Conservation (phyloP, 2,888 invertebrate genomes). For the Lordiphosa fenestrarum region DNA sequence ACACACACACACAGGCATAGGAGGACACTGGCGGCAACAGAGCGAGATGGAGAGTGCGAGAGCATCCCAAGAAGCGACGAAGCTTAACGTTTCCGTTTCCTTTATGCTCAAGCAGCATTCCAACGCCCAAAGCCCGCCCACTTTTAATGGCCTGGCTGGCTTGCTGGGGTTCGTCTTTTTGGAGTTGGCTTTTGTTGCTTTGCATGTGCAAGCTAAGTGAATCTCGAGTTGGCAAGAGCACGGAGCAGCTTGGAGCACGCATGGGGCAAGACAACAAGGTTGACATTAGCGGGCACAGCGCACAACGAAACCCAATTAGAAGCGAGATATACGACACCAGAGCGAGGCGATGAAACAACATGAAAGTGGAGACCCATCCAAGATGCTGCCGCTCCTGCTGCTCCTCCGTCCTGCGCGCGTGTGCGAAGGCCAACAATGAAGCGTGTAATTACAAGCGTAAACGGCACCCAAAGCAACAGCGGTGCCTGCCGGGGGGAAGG, state of each 20-base stretch:
- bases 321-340: constrained; percentile 75
- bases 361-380: constrained; percentile 59
- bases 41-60: background rate
- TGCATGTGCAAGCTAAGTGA: constrained; percentile 77
- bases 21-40: constrained; percentile 11
- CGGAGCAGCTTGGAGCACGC: constrained; percentile 26
- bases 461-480: constrained; percentile 53
- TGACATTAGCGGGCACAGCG: constrained; percentile 69
- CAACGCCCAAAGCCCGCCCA: constrained; percentile 32
- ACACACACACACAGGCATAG: constrained; percentile 24
- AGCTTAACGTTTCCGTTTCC: constrained; percentile 76
- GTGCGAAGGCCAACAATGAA: constrained; percentile 77
- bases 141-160: constrained; percentile 57
- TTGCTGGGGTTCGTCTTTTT: constrained; percentile 30
- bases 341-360: constrained; percentile 75
- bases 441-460: constrained; percentile 80
- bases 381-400: constrained; percentile 28
- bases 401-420: constrained; percentile 15
- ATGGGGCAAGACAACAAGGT: constrained; percentile 59
- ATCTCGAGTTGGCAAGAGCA: constrained; percentile 43
- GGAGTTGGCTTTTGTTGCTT: constrained; percentile 54
- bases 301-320: constrained; percentile 76
- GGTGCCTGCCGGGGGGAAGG: constrained; percentile 36
- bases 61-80: constrained; percentile 74
- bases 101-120: constrained; percentile 64